phyloP scores from a whole-genome alignment of 2,888 invertebrate genomes.

The Drosophila robusta region DNA sequence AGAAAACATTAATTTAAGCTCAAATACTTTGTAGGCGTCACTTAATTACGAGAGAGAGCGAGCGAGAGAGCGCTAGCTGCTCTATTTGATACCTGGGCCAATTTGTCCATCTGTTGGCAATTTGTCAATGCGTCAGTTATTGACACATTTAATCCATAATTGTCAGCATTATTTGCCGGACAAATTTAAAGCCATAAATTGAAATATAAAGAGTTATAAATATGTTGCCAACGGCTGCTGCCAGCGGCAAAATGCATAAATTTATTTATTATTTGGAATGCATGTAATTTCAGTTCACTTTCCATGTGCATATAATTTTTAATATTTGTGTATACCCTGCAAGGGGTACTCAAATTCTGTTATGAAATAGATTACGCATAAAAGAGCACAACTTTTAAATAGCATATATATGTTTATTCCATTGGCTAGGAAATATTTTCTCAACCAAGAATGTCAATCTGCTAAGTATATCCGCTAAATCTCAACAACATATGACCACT shows the following conservation, averaged over 20 bases:
- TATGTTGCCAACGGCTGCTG: slow-evolving; percentile 16
- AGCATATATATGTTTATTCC: too few relatives aligned
- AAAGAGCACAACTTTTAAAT: too few relatives aligned
- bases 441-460: too few relatives aligned
- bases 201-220: slow-evolving; percentile 67
- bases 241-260: slow-evolving; percentile 34
- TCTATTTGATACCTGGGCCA: slow-evolving; percentile 34
- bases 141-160: slow-evolving; percentile 78
- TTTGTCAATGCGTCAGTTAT: slow-evolving; percentile 71
- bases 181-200: slow-evolving; percentile 76
- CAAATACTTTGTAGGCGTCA: slow-evolving; percentile 23
- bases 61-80: neutral
- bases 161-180: slow-evolving; percentile 70
- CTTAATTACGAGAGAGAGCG: slow-evolving; percentile 37
- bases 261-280: slow-evolving; percentile 24
- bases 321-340: neutral
- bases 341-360: neutral
- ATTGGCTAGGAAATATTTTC: too few relatives aligned
- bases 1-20: slow-evolving; percentile 43
- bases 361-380: too few relatives aligned
- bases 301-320: neutral
- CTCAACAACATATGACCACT: too few relatives aligned
- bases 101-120: slow-evolving; percentile 46
- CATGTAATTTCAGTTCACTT: slow-evolving; percentile 23
- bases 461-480: too few relatives aligned